phyloP scores from a whole-genome alignment of 2,797 vertebrate species.

The Ctenosaura bakeri region DNA sequence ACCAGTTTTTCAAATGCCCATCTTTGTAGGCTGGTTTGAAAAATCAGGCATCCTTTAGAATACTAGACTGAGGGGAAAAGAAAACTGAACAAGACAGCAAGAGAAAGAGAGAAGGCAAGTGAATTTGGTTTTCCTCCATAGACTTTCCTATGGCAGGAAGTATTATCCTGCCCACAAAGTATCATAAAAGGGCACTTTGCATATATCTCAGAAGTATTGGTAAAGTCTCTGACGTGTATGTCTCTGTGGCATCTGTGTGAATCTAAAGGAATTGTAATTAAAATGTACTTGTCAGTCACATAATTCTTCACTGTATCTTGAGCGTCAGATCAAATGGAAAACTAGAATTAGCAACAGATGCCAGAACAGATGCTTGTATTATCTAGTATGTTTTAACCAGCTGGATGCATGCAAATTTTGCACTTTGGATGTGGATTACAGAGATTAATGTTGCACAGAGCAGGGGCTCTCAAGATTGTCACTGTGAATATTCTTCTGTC shows the following conservation, averaged over 20 bases:
- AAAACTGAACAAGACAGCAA: no score
- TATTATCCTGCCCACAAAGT: neutral
- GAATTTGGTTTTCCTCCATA: neutral
- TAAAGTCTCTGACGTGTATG: neutral
- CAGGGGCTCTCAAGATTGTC: neutral
- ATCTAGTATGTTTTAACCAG: conserved; percentile 8
- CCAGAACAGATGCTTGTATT: conserved; percentile 15
- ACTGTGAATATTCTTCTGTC: neutral
- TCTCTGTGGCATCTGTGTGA: conserved; percentile 1
- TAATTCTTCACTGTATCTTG: neutral
- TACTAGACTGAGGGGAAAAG: neutral
- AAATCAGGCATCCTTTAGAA: neutral
- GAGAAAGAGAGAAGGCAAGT: no score
- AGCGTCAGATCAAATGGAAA: neutral
- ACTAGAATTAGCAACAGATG: conserved; percentile 15
- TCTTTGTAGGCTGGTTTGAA: neutral
- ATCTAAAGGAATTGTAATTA: conserved; percentile 12
- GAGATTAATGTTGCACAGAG: neutral
- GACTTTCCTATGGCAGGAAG: neutral
- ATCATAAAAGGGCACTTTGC: neutral
- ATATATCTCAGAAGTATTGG: neutral
- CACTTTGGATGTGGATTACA: neutral
- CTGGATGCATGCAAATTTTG: conserved; percentile 2
- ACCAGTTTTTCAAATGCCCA: neutral
- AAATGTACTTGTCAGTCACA: conserved; percentile 17